Percentiles rank a stretch among this genome's conserved stretches.
These are phyloP conservation scores for Acanthurus leucopareius DNA, from an alignment of 2,797 vertebrate species.

Conservation along the genomic window DNA sequence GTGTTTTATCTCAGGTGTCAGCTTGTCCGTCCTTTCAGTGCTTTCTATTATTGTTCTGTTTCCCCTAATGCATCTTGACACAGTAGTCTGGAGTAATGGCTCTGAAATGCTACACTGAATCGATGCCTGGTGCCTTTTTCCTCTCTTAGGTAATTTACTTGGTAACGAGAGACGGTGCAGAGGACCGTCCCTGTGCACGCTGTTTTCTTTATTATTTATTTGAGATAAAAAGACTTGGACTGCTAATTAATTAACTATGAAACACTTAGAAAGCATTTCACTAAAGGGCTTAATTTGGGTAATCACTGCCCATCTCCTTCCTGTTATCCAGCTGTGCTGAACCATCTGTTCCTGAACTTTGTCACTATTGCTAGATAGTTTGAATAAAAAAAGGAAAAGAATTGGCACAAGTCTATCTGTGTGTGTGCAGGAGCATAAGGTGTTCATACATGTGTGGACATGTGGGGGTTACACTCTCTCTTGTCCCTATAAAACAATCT, in stretches of 20 bases:
- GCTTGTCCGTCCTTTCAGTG: constrained; percentile 38
- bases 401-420: neutral
- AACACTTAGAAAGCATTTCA: constrained; percentile 67
- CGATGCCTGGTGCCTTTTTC: constrained; percentile 78
- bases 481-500: constrained; percentile 71
- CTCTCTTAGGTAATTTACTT: constrained; percentile 80
- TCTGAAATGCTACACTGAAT: constrained; percentile 81
- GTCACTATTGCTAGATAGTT: constrained; percentile 30
- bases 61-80: constrained; percentile 75
- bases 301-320: constrained; percentile 48
- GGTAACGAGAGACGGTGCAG: constrained; percentile 80
- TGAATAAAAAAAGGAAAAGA: constrained; percentile 5
- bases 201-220: constrained; percentile 71
- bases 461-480: constrained; percentile 22
- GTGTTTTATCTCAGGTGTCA: constrained; percentile 41
- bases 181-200: constrained; percentile 59
- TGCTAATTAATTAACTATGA: constrained; percentile 82
- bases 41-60: constrained; percentile 67
- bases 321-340: neutral
- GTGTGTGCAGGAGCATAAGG: constrained; percentile 18
- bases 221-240: constrained; percentile 56
- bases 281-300: constrained; percentile 69
- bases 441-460: constrained; percentile 44
- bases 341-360: constrained; percentile 45
- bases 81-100: constrained; percentile 75